Evolutionary conservation across 2,113 vertebrate genomes (phyloP), one percentile per base, ranked within the genome.

Genomic region (Passer montanus): DNA sequence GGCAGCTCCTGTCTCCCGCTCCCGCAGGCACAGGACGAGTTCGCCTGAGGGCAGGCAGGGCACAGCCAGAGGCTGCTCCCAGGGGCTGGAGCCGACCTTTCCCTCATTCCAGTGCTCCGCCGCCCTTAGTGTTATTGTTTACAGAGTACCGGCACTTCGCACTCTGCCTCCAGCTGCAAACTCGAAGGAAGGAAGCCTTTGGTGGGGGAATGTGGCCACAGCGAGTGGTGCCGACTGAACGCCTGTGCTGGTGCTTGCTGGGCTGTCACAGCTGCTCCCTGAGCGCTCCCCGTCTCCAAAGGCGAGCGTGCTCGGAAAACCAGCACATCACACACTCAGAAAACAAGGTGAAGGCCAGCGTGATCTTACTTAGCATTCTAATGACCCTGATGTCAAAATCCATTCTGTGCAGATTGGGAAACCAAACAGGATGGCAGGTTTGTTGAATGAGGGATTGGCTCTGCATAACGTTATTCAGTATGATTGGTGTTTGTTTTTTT

Each of bases 51-150:
- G 58, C 31, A 55, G 16, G 14, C 1, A 28, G 11, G 18, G 17
- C 41, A 60, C 2, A 28, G 6, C 11, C 72, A 12, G 31, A 23
- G n/a, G 50, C 28, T 27, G 56, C 23, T 37, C 43, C 47, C 19
- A 22, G 39, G 17, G 23, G 28, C 31, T 53, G 13, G 6, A 59
- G 33, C 60, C 26, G 1, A 3, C 2, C 0, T 10, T 43, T 10
- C 62, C 7, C 18, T 26, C 39, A 0, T 9, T 8, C 1, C n/a
- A 0, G 27, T 5, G 22, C 20, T 50, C 59, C 35, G 0, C 0
- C 7, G 69, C 44, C 3, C 37, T 35, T 37, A 37, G 7, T 14
- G n/a, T 3, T 20, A 3, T 3, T 52, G 24, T 37, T 35, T 11
- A 30, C 27, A 12, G 15, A 28, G 0, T 1, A 6, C 13, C 37